Evolutionary conservation across 1,140 invertebrate genomes (phyloP).

Genomic region (Habropoda laboriosa): DNA sequence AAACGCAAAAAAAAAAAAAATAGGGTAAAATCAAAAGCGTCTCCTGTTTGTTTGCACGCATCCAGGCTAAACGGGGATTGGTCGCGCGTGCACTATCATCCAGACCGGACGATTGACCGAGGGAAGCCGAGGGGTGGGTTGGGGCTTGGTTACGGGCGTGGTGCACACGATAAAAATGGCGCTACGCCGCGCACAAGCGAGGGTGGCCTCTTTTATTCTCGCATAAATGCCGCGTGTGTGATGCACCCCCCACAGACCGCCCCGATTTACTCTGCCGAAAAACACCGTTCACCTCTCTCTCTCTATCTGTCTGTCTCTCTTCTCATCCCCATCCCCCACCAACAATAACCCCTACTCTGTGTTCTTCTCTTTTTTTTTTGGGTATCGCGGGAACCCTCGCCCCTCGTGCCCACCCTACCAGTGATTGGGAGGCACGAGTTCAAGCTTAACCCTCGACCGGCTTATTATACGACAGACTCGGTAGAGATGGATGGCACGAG

Average conservation of each 20-base stretch:
- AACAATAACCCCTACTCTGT: neutral
- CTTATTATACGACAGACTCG: slow-evolving; percentile 69
- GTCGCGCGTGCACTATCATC: slow-evolving; percentile 48
- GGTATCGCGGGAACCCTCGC: slow-evolving; percentile 5
- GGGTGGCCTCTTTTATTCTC: slow-evolving; percentile 59
- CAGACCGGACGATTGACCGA: slow-evolving; percentile 61
- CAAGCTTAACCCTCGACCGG: slow-evolving; percentile 68
- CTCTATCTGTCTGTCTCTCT: neutral
- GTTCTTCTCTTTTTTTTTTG: neutral
- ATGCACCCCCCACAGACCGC: slow-evolving; percentile 73
- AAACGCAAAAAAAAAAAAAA: neutral
- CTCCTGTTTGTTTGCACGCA: slow-evolving; percentile 52
- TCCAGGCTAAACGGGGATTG: slow-evolving; percentile 54
- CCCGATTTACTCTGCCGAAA: slow-evolving; percentile 61
- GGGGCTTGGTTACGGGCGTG: slow-evolving; percentile 68
- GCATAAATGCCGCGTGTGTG: slow-evolving; percentile 69
- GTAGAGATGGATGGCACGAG: slow-evolving; percentile 66
- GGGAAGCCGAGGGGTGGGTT: slow-evolving; percentile 3
- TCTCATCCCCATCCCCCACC: neutral
- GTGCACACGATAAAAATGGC: slow-evolving; percentile 74
- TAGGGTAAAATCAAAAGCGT: slow-evolving; percentile 45
- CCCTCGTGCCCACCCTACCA: slow-evolving; percentile 40
- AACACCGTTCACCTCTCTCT: slow-evolving; percentile 42
- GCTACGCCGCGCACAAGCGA: slow-evolving; percentile 47
- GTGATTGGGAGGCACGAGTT: slow-evolving; percentile 62